These are phyloP conservation scores for Archocentrus centrarchus DNA, from an alignment of 2,113 vertebrate genomes.

Conservation along the genomic window DNA sequence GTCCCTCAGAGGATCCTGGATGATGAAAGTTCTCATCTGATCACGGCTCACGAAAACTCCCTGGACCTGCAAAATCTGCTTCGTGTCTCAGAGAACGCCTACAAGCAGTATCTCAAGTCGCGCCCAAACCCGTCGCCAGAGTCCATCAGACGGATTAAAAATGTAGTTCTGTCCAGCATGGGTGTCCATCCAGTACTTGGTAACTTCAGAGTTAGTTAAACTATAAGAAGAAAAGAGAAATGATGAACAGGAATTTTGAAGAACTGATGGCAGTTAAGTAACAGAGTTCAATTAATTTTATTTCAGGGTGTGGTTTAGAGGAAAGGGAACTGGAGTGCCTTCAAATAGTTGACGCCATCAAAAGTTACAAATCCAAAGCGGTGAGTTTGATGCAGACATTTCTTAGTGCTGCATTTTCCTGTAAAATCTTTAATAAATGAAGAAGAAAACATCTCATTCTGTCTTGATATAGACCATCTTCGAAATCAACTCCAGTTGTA, in stretches of 20 bases:
- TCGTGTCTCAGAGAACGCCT: constrained; percentile 87
- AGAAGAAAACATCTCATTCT: neutral
- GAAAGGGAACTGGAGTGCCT: constrained; percentile 88
- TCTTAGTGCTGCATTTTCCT: neutral
- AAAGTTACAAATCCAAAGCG: constrained; percentile 87
- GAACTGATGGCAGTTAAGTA: neutral
- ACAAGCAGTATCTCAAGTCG: constrained; percentile 93
- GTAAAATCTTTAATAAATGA: neutral
- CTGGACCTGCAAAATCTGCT: constrained; percentile 87
- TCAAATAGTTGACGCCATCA: constrained; percentile 90
- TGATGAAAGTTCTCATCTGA: constrained; percentile 87
- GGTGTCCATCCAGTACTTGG: constrained; percentile 91
- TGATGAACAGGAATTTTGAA: neutral
- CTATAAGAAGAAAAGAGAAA: neutral
- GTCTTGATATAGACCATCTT: constrained; percentile 89
- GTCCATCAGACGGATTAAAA: constrained; percentile 92
- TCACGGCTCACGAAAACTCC: constrained; percentile 80
- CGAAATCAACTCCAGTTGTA: constrained; percentile 92
- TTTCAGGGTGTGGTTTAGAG: constrained; percentile 85
- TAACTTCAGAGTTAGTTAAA: constrained; percentile 69
- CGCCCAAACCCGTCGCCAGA: constrained; percentile 87
- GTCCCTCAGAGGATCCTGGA: constrained; percentile 94
- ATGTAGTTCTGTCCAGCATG: constrained; percentile 82
- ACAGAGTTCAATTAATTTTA: neutral
- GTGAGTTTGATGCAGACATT: constrained; percentile 77